phyloP scores from a whole-genome alignment of 1,140 invertebrate genomes.

The Monomorium pharaonis region DNA sequence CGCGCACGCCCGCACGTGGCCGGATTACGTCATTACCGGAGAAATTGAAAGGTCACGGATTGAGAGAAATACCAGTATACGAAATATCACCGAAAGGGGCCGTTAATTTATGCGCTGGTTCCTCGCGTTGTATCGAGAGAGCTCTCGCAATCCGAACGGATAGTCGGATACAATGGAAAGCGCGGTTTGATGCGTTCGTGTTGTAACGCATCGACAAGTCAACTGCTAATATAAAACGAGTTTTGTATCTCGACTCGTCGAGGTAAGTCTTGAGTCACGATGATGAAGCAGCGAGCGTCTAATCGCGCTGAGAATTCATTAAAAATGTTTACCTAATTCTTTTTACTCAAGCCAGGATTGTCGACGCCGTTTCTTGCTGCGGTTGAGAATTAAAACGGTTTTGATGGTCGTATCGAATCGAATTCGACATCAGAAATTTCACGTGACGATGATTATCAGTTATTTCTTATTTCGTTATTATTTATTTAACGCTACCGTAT shows the following conservation, averaged over 20 bases:
- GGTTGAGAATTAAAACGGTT: background rate
- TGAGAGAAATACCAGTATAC: background rate
- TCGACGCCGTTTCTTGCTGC: background rate
- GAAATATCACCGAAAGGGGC: constrained; percentile 31
- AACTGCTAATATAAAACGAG: constrained; percentile 27
- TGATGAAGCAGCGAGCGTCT: background rate
- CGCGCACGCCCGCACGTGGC: constrained; percentile 6
- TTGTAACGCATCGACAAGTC: background rate
- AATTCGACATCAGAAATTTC: background rate
- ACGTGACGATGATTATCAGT: background rate
- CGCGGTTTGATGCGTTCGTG: background rate
- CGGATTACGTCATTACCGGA: constrained; percentile 13
- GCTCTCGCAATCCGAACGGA: constrained; percentile 1
- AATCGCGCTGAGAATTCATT: constrained; percentile 12
- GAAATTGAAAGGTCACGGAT: constrained; percentile 49
- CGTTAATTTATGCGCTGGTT: constrained; percentile 21
- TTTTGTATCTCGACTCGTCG: constrained; percentile 24
- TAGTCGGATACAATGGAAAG: background rate
- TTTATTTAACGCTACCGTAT: background rate
- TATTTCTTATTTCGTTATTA: background rate
- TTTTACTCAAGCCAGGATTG: background rate
- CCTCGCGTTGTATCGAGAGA: background rate
- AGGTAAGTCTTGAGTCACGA: constrained; percentile 1
- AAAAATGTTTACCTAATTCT: constrained; percentile 17
- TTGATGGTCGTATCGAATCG: background rate